Conservation (phyloP, 1,140 invertebrate species). For the Macrobrachium rosenbergii region DNA sequence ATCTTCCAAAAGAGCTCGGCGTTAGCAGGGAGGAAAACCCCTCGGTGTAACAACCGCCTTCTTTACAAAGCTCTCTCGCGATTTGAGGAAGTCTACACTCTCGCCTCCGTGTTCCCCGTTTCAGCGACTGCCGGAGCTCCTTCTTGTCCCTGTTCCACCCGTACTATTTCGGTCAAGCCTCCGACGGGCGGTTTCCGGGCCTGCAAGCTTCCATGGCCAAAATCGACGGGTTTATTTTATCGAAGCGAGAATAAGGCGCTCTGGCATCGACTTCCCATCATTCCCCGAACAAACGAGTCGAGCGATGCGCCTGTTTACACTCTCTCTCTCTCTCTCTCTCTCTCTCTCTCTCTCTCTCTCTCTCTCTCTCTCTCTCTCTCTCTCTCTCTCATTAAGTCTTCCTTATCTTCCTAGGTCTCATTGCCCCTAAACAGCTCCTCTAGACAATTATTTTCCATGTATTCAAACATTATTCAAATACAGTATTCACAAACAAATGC, state of each 20-base stretch:
- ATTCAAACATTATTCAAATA: too few relatives aligned
- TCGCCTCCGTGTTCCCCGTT: not conserved
- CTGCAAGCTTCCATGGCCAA: not conserved
- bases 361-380: conserved; percentile 25
- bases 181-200: not conserved
- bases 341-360: conserved; percentile 23
- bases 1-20: conserved; percentile 41
- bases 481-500: too few relatives aligned
- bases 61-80: not conserved
- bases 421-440: not conserved
- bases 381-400: not conserved
- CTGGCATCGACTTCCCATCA: conserved; percentile 53
- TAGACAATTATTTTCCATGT: too few relatives aligned
- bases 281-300: conserved; percentile 28
- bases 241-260: conserved; percentile 57
- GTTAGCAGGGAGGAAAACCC: conserved; percentile 28
- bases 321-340: conserved; percentile 18
- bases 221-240: conserved; percentile 36
- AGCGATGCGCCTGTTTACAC: conserved; percentile 41
- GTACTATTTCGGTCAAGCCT: not conserved
- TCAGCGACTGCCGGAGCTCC: not conserved
- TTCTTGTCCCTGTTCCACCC: not conserved
- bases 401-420: not conserved
- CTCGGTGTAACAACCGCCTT: conserved; percentile 14
- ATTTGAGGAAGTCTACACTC: conserved; percentile 54